Percentiles rank a stretch among this genome's conserved stretches.
phyloP scores from a whole-genome alignment of 1,140 invertebrate genomes.

The Penaeus chinensis region DNA sequence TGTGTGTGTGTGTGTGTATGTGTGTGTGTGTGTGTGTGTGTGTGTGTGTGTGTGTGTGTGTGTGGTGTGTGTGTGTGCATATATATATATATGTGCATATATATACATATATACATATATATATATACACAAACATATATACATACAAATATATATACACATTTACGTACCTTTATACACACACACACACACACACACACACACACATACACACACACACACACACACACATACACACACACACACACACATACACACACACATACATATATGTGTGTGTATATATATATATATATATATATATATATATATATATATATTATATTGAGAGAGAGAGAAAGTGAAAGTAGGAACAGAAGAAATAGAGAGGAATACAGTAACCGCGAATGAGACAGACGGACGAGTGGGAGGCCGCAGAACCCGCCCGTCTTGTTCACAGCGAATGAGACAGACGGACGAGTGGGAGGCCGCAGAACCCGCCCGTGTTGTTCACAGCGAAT shows the following conservation, averaged over 20 bases:
- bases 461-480: too few relatives aligned
- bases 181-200: not conserved
- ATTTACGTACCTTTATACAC: not conserved
- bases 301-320: too few relatives aligned
- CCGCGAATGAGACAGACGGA: not conserved
- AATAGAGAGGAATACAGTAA: not conserved
- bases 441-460: not conserved
- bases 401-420: too few relatives aligned
- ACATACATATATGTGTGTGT: too few relatives aligned
- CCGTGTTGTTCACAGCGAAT: not conserved
- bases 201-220: not conserved
- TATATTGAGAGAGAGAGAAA: constrained; percentile 41
- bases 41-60: too few relatives aligned
- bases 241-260: too few relatives aligned
- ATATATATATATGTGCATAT: too few relatives aligned
- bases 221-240: not conserved
- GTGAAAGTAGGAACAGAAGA: not conserved
- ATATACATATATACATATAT: not conserved
- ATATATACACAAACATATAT: not conserved
- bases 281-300: too few relatives aligned
- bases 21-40: too few relatives aligned
- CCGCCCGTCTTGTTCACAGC: not conserved
- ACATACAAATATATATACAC: not conserved
- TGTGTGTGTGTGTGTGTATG: too few relatives aligned
- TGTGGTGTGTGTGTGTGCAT: too few relatives aligned